phyloP scores from a whole-genome alignment of 2,113 vertebrate species.

The Pluvianellus socialis region DNA sequence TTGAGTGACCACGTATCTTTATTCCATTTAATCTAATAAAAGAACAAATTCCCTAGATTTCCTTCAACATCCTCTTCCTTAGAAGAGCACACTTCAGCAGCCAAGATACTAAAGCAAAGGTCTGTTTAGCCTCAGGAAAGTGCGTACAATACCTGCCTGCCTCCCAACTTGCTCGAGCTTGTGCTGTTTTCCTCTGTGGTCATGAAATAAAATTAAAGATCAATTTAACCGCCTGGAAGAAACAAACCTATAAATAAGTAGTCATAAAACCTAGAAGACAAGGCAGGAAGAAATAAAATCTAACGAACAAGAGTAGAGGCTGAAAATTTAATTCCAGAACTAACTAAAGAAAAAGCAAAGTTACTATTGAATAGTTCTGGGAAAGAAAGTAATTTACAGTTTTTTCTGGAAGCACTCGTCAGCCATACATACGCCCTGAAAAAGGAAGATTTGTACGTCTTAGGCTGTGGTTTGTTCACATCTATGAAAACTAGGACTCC shows the following conservation, averaged over 20 bases:
- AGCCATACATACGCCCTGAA: neutral
- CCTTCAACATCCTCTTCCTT: neutral
- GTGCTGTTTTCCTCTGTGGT: conserved; percentile 48
- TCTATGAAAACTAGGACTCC: neutral
- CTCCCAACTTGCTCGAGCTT: conserved; percentile 47
- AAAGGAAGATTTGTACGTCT: neutral
- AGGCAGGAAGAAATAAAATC: conserved; percentile 51
- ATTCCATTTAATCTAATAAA: neutral
- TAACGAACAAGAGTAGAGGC: neutral
- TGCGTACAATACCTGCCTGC: neutral
- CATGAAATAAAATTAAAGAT: conserved; percentile 64
- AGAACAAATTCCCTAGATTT: neutral
- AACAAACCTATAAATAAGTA: conserved; percentile 62
- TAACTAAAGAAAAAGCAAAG: neutral
- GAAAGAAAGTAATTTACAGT: neutral
- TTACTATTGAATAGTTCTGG: neutral
- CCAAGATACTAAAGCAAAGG: neutral
- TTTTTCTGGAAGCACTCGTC: neutral
- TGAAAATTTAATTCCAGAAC: conserved; percentile 34
- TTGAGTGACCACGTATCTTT: neutral
- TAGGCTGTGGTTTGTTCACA: neutral
- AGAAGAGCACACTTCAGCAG: neutral
- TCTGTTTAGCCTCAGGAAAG: conserved; percentile 61
- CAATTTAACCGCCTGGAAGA: conserved; percentile 59
- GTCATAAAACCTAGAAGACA: conserved; percentile 43